Percentiles rank a stretch among this genome's conserved stretches.
Conservation (phyloP, 2,888 invertebrate species). For the Resseliella maxima region DNA sequence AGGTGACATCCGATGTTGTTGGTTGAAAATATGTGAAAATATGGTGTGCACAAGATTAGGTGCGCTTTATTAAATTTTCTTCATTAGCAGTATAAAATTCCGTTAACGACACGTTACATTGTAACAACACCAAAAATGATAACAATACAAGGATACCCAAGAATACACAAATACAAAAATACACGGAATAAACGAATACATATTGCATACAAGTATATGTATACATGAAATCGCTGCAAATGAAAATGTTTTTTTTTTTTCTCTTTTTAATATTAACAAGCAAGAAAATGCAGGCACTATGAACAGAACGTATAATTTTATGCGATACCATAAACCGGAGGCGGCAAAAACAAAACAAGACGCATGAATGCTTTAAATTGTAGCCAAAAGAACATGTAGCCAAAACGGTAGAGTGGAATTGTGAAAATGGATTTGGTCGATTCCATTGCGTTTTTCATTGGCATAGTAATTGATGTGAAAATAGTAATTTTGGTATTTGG, state of each 20-base stretch:
- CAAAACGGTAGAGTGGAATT: no score
- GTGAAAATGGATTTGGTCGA: conserved; percentile 15
- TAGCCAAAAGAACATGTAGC: no score
- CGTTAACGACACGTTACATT: conserved; percentile 45
- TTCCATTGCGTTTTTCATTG: conserved; percentile 2
- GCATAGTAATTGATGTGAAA: conserved; percentile 21
- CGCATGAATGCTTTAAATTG: neutral
- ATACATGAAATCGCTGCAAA: neutral
- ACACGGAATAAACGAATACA: no score
- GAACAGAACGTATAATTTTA: conserved; percentile 28
- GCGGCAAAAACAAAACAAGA: conserved; percentile 18
- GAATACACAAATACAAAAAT: neutral
- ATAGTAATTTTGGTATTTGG: neutral
- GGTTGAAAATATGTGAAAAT: conserved; percentile 31
- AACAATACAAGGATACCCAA: neutral
- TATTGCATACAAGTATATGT: no score
- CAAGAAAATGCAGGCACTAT: neutral
- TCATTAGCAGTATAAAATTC: conserved; percentile 47
- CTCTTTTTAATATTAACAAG: neutral
- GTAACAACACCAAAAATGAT: conserved; percentile 15
- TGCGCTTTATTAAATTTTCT: conserved; percentile 47
- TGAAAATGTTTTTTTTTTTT: neutral
- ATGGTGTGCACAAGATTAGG: neutral
- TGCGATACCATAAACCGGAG: neutral
- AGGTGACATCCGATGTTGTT: conserved; percentile 10